Evolutionary conservation across 2,888 invertebrate genomes (phyloP).

Genomic region (Athalia circularis): DNA sequence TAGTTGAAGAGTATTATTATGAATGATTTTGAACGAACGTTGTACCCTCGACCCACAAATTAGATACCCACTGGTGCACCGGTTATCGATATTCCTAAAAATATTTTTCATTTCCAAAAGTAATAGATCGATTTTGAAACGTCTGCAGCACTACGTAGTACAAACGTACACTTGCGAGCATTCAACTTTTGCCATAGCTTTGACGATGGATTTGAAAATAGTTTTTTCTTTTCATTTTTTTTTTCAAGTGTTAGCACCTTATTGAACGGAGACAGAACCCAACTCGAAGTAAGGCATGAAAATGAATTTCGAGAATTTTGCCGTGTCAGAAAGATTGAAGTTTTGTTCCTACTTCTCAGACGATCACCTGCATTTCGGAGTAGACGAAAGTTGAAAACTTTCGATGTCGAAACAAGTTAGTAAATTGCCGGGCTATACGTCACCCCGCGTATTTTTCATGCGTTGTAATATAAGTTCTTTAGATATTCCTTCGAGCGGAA

Average conservation of each 20-base stretch:
- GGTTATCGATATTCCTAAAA: slow-evolving; percentile 2
- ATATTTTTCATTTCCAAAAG: background rate
- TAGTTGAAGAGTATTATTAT: background rate
- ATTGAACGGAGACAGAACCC: no score
- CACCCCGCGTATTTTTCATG: slow-evolving; percentile 18
- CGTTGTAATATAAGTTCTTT: slow-evolving; percentile 17
- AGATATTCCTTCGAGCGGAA: slow-evolving; percentile 12
- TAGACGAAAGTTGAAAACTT: background rate
- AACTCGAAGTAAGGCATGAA: no score
- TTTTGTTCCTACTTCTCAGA: background rate
- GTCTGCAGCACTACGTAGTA: no score
- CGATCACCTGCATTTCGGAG: background rate
- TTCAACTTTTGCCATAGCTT: no score
- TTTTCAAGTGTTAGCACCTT: no score
- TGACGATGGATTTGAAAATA: no score
- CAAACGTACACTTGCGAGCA: no score
- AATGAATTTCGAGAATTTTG: background rate
- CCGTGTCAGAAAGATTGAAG: background rate
- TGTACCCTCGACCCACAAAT: background rate
- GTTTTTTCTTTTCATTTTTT: no score
- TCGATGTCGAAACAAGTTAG: background rate
- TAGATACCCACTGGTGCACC: background rate
- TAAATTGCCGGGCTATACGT: background rate
- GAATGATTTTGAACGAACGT: slow-evolving; percentile 8
- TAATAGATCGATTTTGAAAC: no score